Evolutionary conservation across 2,797 vertebrate genomes (phyloP).

Genomic region (Myotis findleyi): DNA sequence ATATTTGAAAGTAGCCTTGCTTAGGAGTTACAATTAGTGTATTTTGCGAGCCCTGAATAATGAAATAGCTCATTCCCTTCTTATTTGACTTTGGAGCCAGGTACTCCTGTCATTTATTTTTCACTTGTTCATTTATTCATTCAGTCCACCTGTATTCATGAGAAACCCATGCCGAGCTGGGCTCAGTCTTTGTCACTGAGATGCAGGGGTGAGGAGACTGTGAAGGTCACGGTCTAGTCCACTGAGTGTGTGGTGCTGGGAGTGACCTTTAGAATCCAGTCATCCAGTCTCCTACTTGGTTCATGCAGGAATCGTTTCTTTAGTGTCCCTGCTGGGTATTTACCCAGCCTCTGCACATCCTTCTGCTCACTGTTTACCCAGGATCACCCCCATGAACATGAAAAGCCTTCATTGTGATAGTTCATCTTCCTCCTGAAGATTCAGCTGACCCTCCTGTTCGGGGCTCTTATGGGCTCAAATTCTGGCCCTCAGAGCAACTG

Average conservation of each 20-base stretch:
- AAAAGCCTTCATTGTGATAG: background rate
- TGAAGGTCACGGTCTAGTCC: background rate
- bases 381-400: background rate
- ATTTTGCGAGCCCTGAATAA: background rate
- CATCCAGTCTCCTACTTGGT: background rate
- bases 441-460: background rate
- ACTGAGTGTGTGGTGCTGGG: background rate
- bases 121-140: background rate
- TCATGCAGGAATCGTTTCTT: background rate
- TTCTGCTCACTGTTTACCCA: background rate
- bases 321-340: background rate
- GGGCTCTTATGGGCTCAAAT: background rate
- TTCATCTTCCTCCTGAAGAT: constrained; percentile 15
- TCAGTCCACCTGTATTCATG: background rate
- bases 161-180: background rate
- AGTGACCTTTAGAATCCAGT: background rate
- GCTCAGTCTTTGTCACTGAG: background rate
- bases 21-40: background rate
- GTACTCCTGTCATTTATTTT: background rate
- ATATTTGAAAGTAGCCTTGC: background rate
- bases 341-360: too few relatives aligned
- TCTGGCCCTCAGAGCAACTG: background rate
- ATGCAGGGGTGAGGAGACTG: background rate
- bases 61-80: background rate
- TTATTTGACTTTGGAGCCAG: background rate